A percentile compares a stretch with the other conserved stretches of the same genome.
Evolutionary conservation across 2,113 vertebrate genomes (phyloP).

Genomic region (Halcyon malimbica): DNA sequence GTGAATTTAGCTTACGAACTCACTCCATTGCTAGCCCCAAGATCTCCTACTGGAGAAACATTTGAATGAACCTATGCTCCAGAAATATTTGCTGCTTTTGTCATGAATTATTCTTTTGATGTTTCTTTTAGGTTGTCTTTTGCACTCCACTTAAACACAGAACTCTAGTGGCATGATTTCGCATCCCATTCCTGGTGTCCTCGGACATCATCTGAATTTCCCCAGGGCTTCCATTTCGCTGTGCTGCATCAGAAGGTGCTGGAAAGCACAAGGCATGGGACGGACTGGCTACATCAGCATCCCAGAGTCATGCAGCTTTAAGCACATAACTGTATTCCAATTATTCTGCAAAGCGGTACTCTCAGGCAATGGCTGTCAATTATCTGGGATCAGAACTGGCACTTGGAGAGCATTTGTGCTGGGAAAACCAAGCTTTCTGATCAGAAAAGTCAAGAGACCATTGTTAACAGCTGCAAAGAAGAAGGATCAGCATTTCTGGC

Average conservation of each 20-base stretch:
- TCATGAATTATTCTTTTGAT: neutral
- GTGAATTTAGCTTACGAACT: neutral
- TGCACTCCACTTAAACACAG: neutral
- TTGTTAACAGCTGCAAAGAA: neutral
- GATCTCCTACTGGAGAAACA: neutral
- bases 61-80: neutral
- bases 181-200: neutral
- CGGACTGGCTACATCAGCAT: neutral
- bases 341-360: neutral
- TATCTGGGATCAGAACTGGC: neutral
- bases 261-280: neutral
- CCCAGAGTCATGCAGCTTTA: neutral
- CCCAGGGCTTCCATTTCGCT: neutral
- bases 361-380: neutral
- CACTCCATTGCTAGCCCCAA: neutral
- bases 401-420: neutral
- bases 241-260: neutral
- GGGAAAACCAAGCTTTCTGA: neutral
- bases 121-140: neutral
- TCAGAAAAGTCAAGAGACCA: neutral
- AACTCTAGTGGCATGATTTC: neutral
- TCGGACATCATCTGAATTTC: neutral
- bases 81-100: neutral
- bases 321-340: neutral
- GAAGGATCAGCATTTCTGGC: neutral